A percentile compares a stretch with the other conserved stretches of the same genome.
Evolutionary conservation across 2,888 invertebrate species (phyloP).

Genomic region (Eupithecia dodoneata): DNA sequence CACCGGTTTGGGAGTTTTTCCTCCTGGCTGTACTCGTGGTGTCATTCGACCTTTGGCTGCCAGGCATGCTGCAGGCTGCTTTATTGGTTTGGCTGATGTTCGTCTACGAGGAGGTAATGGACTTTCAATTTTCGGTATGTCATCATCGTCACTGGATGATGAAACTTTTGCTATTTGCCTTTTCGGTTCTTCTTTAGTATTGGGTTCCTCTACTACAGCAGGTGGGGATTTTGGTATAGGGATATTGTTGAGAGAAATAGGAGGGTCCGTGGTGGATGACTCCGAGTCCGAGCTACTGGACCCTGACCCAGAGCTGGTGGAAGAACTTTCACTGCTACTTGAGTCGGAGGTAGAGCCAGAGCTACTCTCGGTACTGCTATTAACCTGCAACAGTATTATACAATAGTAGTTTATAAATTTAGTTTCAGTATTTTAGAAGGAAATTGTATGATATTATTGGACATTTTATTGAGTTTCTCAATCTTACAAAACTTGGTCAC

Average conservation of each 20-base stretch:
- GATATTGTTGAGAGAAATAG: conserved; percentile 49
- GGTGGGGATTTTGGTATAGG: conserved; percentile 65
- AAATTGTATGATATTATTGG: not conserved
- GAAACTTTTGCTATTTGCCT: conserved; percentile 74
- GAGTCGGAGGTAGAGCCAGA: conserved; percentile 88
- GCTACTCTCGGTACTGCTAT: conserved; percentile 85
- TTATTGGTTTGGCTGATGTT: conserved; percentile 83
- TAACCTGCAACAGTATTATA: conserved; percentile 64
- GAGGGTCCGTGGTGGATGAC: conserved; percentile 83
- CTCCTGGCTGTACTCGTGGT: conserved; percentile 64
- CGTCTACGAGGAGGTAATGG: conserved; percentile 78
- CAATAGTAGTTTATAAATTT: not conserved
- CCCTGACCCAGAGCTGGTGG: conserved; percentile 88
- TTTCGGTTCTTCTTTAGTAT: conserved; percentile 71
- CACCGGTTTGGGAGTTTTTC: conserved; percentile 72
- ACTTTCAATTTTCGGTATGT: conserved; percentile 72
- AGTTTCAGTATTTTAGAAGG: not conserved
- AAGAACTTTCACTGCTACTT: conserved; percentile 87
- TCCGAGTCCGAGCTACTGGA: conserved; percentile 89
- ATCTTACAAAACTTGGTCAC: conserved; percentile 39
- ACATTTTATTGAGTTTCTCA: not conserved
- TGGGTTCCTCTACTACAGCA: conserved; percentile 67
- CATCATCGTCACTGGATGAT: conserved; percentile 87
- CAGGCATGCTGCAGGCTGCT: conserved; percentile 80
- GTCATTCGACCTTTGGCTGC: conserved; percentile 78